Evolutionary conservation across 2,797 vertebrate species (phyloP), one percentile per base, ranked within the genome.

Genomic region (Chloroceryle inda): DNA sequence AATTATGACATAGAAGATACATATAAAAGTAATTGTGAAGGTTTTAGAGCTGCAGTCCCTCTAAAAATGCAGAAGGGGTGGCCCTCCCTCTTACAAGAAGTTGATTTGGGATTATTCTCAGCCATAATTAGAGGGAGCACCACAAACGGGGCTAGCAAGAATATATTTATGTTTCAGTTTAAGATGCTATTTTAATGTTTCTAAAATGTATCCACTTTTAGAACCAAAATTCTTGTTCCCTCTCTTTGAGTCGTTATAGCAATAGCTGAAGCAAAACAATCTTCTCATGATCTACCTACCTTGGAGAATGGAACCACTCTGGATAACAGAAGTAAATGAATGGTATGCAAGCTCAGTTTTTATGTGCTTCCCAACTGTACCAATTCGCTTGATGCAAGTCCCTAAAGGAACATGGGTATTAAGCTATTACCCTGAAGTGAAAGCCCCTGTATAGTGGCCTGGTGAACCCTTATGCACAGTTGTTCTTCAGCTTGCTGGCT

Each of bases 11-110:
- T 14, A 77, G 76, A 93, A 92, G 68, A 83, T 73, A 88, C 40
- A 56, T 72, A 75, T 19, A 38, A 97, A 97, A 72, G 52, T 91
- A 85, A 75, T 85, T 74, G 61, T 79, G 81, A 97, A 87, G 61
- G 83, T 85, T 95, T 95, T 91, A 90, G 80, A 95, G 82, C 82
- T 97, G 85, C 83, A 83, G 90, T 88, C 64, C 55, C 38, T 58
- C n/a, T 93, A 83, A 94, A 97, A 85, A 64, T 3, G 8, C 31
- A 85, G 94, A 96, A 96, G 77, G 11, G 9, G 10, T 69, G 37
- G 31, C 27, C 17, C 15, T 78, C 58, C 84, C 19, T 78, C 40
- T 85, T 72, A 79, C 27, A 86, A 64, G 73, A 83, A 5, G 10
- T 40, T 53, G 52, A 55, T 69, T 78, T 50, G 17, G 85, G 38